phyloP scores from a whole-genome alignment of 1,140 invertebrate species.

The Pantala flavescens region DNA sequence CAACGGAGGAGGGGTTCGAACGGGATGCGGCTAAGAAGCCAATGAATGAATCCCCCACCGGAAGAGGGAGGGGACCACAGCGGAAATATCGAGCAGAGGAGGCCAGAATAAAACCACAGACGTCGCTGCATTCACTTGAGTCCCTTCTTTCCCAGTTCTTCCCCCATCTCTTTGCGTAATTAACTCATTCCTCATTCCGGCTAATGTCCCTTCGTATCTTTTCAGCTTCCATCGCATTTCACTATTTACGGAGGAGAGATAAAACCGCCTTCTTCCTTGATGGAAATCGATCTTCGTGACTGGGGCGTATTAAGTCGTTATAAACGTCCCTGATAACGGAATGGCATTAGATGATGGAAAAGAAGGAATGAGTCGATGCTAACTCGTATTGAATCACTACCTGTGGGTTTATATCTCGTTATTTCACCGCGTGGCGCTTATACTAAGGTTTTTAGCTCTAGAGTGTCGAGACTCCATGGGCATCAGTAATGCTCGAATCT shows the following conservation, averaged over 20 bases:
- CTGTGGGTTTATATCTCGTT: too few species aligned
- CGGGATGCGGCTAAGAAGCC: not conserved
- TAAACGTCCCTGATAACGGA: too few species aligned
- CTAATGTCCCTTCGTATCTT: not conserved
- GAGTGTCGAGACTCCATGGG: too few species aligned
- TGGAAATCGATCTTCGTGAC: too few species aligned
- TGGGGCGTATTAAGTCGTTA: too few species aligned
- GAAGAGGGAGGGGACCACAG: not conserved
- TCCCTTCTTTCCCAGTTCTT: not conserved
- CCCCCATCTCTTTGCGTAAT: constrained; percentile 3
- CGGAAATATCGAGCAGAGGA: not conserved
- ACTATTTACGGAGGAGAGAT: not conserved
- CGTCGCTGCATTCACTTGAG: not conserved
- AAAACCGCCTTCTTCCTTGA: not conserved
- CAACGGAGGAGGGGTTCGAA: not conserved
- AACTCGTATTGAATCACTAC: too few species aligned
- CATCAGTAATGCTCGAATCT: too few species aligned
- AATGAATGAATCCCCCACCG: not conserved
- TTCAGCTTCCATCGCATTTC: not conserved
- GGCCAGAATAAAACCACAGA: not conserved
- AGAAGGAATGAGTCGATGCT: too few species aligned
- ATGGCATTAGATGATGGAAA: too few species aligned
- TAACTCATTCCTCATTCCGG: not conserved
- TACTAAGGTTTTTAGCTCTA: too few species aligned
- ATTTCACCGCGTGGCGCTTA: too few species aligned